Evolutionary conservation across 92 coral and sea anemone species (phyloP), one percentile per base, ranked within the genome.

Genomic region (Siderastrea radians): DNA sequence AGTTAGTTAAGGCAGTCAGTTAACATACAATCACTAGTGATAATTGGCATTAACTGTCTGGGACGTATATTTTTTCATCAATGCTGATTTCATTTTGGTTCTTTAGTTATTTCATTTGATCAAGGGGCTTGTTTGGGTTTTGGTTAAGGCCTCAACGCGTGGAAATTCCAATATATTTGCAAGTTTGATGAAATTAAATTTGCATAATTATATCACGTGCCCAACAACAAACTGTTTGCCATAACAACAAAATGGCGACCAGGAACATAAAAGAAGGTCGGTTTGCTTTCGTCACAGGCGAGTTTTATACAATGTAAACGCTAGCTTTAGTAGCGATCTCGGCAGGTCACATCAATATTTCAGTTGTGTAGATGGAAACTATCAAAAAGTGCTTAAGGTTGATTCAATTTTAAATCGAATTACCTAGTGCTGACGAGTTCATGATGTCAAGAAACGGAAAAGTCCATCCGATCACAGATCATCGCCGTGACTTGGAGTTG

Each of bases 381-480:
- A 10, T 77, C 3, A 15, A 17, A 44, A 10, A 48, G 53, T 3
- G 52, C 16, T 70, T 74, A 9, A 84, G 43, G 63, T 62, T 49
- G 44, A 50, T 43, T 10, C 44, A 57, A 64, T 69, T 67, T 80
- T 62, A 7, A 62, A 73, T 48, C 62, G 72, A 46, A 15, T 44
- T 75, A 58, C 19, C 9, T 50, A 63, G 83, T 15, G 17, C 68
- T 2, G 79, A 72, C 6, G 55, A 63, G 13, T 81, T 78, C 71
- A 72, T 73, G 38, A 94, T 94, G 95, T 64, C 91, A 71, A 93
- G 92, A 80, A 96, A 91, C 80, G 94, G 95, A 26, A 87, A 75
- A 60, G 93, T 95, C 53, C 96, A 95, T 64, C 98, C 98, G 76
- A 83, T 72, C 46, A 64, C 80, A n/a, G 87, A 65, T 49, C 49